Base-by-base conservation (phyloP, 2,888 invertebrate species). In the Trissolcus brochymenae region DNA sequence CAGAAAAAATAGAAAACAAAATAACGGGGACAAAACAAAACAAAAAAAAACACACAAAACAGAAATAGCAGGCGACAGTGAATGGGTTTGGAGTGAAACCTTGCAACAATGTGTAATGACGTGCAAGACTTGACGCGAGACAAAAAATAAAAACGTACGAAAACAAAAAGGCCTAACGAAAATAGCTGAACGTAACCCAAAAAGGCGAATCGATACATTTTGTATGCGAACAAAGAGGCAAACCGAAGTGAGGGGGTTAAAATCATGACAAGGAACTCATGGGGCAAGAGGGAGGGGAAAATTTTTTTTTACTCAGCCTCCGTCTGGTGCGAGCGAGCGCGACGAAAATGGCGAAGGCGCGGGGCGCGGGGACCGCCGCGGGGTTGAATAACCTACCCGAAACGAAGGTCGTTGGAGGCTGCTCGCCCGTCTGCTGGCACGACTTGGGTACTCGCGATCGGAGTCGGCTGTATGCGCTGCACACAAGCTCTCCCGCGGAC, bases 321-420 rank as follows among this genome's bases (percentile, higher is more conserved):
- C 35, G 35, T 35, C 35, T 35, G 35, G 46, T 46, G 46, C 46
- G 46, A 46, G 49, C 29, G 49, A 46, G 35, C 7, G 35, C 29
- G 59, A 46, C 14, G 16, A 46, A 46, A 46, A 51, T 14, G 35
- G 25, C 17, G 43, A 35, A 35, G 35, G 51, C 16, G 57, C 4
- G 7, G 46, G 54, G 62, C 49, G 35, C 54, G 54, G 54, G 14
- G 62, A 6, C 41, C 54, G 14, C 17, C 64, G 56, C 59, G 57
- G 62, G 71, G 64, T 64, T 71, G 62, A 71, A 71, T 71, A 64
- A 71, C 71, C 71, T 71, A 71, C 64, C 71, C 71, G 64, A 64
- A 71, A 71, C 71, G 64, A 71, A 71, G 71, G 71, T 71, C 71
- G 71, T 56, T 51, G 19, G 68, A 70, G 61, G 61, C 60, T 53